Percentiles rank a stretch among this genome's conserved stretches.
phyloP scores from a whole-genome alignment of 1,140 invertebrate genomes.

The Trinorchestia longiramus region DNA sequence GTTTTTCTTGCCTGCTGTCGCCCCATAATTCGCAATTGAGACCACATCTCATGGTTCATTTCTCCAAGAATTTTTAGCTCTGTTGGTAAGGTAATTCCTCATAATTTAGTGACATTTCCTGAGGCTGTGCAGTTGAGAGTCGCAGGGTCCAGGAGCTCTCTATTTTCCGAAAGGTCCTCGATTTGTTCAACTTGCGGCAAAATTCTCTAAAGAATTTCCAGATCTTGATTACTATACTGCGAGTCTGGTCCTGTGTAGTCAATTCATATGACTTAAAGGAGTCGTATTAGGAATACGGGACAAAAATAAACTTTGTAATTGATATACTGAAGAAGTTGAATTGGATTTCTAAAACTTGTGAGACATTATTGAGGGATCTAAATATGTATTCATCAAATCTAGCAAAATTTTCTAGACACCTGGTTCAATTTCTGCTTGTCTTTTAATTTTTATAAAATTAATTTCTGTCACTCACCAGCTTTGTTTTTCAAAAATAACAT shows the following conservation, averaged over 20 bases:
- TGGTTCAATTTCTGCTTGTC: not conserved
- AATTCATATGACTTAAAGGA: not conserved
- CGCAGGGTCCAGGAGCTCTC: not conserved
- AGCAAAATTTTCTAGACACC: not conserved
- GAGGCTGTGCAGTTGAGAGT: not conserved
- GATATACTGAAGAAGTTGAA: not conserved
- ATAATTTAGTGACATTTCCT: not conserved
- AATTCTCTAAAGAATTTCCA: not conserved
- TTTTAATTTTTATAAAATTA: not conserved
- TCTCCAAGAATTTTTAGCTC: not conserved
- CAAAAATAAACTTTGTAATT: not conserved
- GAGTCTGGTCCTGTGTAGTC: not conserved
- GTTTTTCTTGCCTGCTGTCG: conserved; percentile 15
- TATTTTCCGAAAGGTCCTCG: not conserved
- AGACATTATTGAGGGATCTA: too few species aligned
- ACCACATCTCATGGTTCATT: conserved; percentile 3
- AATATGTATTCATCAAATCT: not conserved
- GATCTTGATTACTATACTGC: not conserved
- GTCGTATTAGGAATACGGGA: not conserved
- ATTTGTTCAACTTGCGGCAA: not conserved
- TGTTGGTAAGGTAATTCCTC: conserved; percentile 3
- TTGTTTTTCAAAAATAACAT: not conserved
- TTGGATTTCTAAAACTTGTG: not conserved
- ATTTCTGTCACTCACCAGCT: not conserved
- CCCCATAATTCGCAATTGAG: conserved; percentile 19